Evolutionary conservation across 2,797 vertebrate species (phyloP), one percentile per base, ranked within the genome.

Genomic region (Distichodus sexfasciatus): DNA sequence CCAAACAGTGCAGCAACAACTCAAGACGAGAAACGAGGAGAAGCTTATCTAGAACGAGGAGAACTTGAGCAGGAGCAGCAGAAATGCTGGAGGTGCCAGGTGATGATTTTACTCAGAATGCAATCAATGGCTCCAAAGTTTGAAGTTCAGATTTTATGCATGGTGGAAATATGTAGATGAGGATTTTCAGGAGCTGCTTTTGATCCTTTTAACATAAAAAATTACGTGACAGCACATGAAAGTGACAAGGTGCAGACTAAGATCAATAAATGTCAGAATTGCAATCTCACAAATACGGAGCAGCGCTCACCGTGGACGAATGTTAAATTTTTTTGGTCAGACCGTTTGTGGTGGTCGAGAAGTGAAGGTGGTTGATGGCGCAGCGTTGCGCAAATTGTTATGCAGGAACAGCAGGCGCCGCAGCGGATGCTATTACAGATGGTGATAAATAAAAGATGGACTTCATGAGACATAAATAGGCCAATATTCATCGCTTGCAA

Each of bases 371-470:
- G 9, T 1, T 59, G 36, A 59, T 41, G 36, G 55, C 19, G 15
- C 6, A 23, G 19, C 26, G 58, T 58, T 44, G 35, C 19, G n/a
- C 14, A 53, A 66, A 53, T 26, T 51, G 36, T 66, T 33, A 23
- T 26, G 36, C 21, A 33, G 75, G 33, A 72, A 29, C 66, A 58
- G 41, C 19, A 66, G 41, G 59, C 28, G 46, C 26, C 43, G 26
- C 35, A 19, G 41, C 38, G 53, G 61, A 69, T 64, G 66, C 55
- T 67, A 72, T 76, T 77, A 82, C 86, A 87, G 79, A 83, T 85
- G 82, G 79, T 67, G 76, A 78, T 86, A 79, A 86, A 89, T 89
- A 79, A 88, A 86, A 87, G 74, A 88, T 86, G 69, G 63, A 58
- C 12, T 51, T 80, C 76, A 77, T 77, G 78, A 76, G 36, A 80